Percentiles rank a stretch among this genome's conserved stretches.
phyloP scores from a whole-genome alignment of 2,797 vertebrate species.

The Hoplostethus mediterraneus region DNA sequence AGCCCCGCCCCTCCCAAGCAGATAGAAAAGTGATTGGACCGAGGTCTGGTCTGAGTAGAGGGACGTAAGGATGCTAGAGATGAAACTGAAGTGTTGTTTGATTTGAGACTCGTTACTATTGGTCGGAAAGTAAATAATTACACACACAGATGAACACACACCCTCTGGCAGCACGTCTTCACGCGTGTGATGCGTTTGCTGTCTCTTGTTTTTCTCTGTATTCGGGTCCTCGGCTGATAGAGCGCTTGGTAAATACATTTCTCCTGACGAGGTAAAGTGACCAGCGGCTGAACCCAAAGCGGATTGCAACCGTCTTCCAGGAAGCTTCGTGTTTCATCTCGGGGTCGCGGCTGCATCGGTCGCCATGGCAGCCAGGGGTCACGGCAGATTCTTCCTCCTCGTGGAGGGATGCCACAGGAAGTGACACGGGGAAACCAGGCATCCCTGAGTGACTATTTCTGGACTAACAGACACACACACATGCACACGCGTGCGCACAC shows the following conservation, averaged over 20 bases:
- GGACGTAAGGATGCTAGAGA: no score
- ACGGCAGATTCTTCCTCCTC: slow-evolving; percentile 56
- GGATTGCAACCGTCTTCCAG: slow-evolving; percentile 54
- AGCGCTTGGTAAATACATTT: no score
- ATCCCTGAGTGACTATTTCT: slow-evolving; percentile 68
- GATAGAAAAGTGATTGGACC: no score
- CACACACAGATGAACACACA: slow-evolving; percentile 8
- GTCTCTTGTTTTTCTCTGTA: no score
- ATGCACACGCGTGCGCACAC: slow-evolving; percentile 12
- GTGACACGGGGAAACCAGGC: slow-evolving; percentile 60
- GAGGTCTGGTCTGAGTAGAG: no score
- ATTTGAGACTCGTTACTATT: no score
- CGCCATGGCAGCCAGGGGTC: slow-evolving; percentile 54
- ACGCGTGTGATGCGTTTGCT: no score
- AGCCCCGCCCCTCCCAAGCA: no score
- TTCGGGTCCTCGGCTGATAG: no score
- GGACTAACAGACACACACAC: slow-evolving; percentile 33
- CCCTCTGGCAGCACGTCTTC: no score
- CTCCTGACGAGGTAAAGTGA: not conserved
- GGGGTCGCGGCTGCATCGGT: slow-evolving; percentile 49
- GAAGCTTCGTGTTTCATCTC: slow-evolving; percentile 41
- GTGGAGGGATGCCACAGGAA: slow-evolving; percentile 37
- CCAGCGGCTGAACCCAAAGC: slow-evolving; percentile 21
- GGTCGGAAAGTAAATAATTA: not conserved
- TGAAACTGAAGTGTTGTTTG: no score